Base-by-base conservation (phyloP, 1,140 invertebrate genomes). In the Zaprionus vittiger region DNA sequence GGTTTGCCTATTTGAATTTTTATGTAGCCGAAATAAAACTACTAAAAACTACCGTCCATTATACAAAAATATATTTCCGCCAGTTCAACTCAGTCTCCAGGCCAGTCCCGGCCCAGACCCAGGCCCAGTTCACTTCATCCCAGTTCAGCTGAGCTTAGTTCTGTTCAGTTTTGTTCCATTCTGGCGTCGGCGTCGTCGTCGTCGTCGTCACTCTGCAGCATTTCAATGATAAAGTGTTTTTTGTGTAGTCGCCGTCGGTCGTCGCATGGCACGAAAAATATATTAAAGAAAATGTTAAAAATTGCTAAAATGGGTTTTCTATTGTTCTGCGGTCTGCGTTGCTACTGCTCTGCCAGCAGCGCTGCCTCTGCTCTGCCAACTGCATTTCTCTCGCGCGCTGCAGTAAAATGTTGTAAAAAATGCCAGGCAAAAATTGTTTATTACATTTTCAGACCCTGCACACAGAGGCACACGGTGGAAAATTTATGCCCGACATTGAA, bases 201-300 rank as follows among this genome's bases (percentile, higher is more conserved):
- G 61, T 75, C 77, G 61, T 75, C 77, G 71, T 75, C 76, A 79
- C 62, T 79, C 70, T 79, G 72, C 73, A 70, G 59, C 66, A 71
- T 79, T 81, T 67, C 72, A 80, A 77, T 81, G 79, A 81, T 79
- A 76, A 79, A 81, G 79, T 81, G 79, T 64, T 81, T 72, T 79
- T 71, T 67, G 76, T 78, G 75, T 77, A 54, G 62, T 66, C 37
- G 78, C 34, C 28, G 77, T 63, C 65, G 57, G 37, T 22, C 59
- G 61, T 28, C 55, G 65, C 66, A 56, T 57, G 65, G 26, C 66
- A 66, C 68, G 67, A 64, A 76, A 72, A 73, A 77, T 80, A 34
- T 80, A 80, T 80, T 80, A 80, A 77, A 81, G 73, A 81, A 81
- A 81, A 81, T 79, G 73, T 70, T 80, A 79, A 80, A 80, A 78